phyloP scores from a whole-genome alignment of 2,888 invertebrate genomes.

The Ceraclea dissimilis region DNA sequence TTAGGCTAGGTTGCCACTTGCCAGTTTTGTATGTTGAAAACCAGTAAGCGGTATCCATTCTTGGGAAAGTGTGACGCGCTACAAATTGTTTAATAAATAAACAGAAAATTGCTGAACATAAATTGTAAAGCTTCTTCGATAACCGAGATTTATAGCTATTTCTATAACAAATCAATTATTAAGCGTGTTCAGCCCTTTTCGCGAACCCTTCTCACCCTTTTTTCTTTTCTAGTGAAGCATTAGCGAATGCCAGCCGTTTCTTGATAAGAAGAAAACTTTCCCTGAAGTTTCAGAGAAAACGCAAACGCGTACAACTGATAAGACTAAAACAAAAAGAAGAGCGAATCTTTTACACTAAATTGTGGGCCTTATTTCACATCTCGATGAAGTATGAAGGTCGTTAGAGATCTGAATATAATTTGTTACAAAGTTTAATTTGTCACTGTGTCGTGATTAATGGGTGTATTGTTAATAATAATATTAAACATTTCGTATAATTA shows the following conservation, averaged over 20 bases:
- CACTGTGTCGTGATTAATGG: conserved; percentile 2
- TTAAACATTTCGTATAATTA: no score
- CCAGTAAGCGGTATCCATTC: no score
- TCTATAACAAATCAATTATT: conserved; percentile 1
- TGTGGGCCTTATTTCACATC: conserved; percentile 10
- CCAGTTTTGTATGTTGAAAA: no score
- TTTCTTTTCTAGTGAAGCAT: conserved; percentile 13
- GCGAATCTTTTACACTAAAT: conserved; percentile 10
- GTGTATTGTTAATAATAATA: not conserved
- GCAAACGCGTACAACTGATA: conserved; percentile 19
- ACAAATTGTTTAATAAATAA: not conserved
- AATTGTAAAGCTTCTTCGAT: not conserved
- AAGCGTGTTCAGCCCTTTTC: not conserved
- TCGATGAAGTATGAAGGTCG: conserved; percentile 2
- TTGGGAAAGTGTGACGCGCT: not conserved
- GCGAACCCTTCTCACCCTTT: not conserved
- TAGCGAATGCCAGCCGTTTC: conserved; percentile 16
- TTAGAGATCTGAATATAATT: conserved; percentile 2
- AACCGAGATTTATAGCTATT: conserved; percentile 2
- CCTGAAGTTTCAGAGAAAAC: conserved; percentile 20
- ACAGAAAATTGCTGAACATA: not conserved
- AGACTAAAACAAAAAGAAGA: conserved; percentile 8
- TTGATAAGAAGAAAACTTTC: conserved; percentile 23
- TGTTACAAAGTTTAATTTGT: conserved; percentile 5
- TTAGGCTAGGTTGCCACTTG: no score